Evolutionary conservation across 2,888 invertebrate genomes (phyloP), one percentile per base, ranked within the genome.

Genomic region (Chymomyza amoena): DNA sequence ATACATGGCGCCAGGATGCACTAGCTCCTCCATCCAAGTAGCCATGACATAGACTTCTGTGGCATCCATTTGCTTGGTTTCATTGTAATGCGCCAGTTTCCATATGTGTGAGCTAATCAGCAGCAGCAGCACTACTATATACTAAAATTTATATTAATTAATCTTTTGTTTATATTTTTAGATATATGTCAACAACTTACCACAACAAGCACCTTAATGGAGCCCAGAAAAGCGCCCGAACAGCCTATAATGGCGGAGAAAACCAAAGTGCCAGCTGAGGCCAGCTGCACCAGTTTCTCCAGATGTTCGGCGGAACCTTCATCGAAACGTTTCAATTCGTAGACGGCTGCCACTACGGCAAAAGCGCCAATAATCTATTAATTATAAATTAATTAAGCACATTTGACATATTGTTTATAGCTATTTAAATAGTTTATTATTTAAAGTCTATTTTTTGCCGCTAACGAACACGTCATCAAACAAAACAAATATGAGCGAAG

Each of bases 211-310:
- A 89, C 81, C 66, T 85, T 89, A 25, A 90, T 86, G 25, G 90
- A 90, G 18, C 89, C 89, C 61, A 88, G 68, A n/a, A 84, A 81
- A 9, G 90, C 87, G 1, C 86, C 90, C 10, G 78, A 69, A 61
- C 90, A 90, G 50, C 90, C 90, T 6, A 90, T 73, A 52, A 90
- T 72, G 2, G 89, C 81, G 25, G 87, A 77, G 39, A 89, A 18
- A 4, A 89, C 73, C 60, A 90, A 66, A 4, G 79, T 20, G 3
- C 76, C 78, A 1, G 87, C 89, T 36, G 83, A 75, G 13, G 65
- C 73, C 28, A 90, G 66, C 61, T 90, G 88, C 9, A 85, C 68
- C 7, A 88, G 70, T 66, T 84, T 88, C 18, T 89, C 89, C 1
- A 78, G 67, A 59, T 80, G 84, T 66, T 84, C 81, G 6, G 72